These are phyloP conservation scores for Promerops cafer DNA, from an alignment of 2,113 vertebrate genomes.

Conservation along the genomic window DNA sequence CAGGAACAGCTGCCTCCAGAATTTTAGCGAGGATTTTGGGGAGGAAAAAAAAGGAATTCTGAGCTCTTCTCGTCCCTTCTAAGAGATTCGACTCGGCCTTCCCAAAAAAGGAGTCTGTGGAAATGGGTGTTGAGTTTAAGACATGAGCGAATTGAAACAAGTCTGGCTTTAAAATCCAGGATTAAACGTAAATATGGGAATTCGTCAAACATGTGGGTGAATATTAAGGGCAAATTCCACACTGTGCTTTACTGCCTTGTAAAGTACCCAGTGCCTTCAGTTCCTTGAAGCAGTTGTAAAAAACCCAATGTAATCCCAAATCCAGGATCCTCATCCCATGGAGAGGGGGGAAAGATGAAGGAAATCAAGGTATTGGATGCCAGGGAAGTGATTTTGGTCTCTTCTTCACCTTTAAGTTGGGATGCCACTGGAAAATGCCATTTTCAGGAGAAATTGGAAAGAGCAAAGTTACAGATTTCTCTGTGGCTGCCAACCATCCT, in stretches of 20 bases:
- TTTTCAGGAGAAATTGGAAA: background rate
- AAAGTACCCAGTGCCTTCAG: background rate
- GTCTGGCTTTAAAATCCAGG: background rate
- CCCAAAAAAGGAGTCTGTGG: background rate
- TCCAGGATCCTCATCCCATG: background rate
- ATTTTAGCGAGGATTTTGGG: background rate
- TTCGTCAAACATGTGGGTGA: background rate
- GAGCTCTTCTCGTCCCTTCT: background rate
- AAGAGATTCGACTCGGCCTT: background rate
- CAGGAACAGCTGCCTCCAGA: background rate
- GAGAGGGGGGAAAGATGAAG: background rate
- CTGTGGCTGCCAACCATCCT: background rate
- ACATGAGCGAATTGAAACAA: background rate
- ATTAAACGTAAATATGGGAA: background rate
- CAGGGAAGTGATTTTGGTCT: background rate
- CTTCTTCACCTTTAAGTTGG: background rate
- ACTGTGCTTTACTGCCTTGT: background rate
- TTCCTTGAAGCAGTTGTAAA: background rate
- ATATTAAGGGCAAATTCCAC: background rate
- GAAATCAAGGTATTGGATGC: background rate
- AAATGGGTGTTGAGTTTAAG: background rate
- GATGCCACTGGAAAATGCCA: background rate
- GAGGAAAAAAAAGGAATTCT: conserved; percentile 13
- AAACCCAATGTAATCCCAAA: background rate
- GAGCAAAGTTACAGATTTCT: background rate